Evolutionary conservation across 1,140 invertebrate species (phyloP), one percentile per base, ranked within the genome.

Genomic region (Stratiolaelaps scimitus): DNA sequence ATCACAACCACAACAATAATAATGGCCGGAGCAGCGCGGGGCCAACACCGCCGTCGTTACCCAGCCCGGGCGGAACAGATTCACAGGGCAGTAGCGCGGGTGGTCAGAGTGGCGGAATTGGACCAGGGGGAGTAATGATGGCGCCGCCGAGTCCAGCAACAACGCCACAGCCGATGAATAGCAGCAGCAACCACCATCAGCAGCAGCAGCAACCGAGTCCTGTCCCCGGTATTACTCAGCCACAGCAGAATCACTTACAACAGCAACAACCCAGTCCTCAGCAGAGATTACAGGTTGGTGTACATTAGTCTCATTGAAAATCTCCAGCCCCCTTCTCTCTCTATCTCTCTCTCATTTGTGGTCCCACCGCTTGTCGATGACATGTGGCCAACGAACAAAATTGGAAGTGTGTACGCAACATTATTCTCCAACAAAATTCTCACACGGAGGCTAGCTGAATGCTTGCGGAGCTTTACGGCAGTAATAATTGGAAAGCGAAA

Each of bases 11-110:
- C 34, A 40, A 40, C 53, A 26, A 60, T 17, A 60, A 60, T 23
- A 60, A 60, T 34, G 53, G 53, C 26, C 53, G 53, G 26, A 60
- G 53, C 53, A 60, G 53, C 34, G 53, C 53, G 17, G 53, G 53
- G 26, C 53, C 53, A 60, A 60, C 53, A 34, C 53, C 53, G 26
- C 53, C 53, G 13, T 60, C 53, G 34, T 26, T 34, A 29, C 53
- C 26, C 15, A 26, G 34, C 10, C 26, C 26, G 17, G 26, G 26
- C 10, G 34, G 53, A 15, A 60, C 53, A 60, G 53, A 60, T 34
- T 60, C 53, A 17, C 53, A 60, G 20, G 53, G 34, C 23, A 60
- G 53, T 10, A 40, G 34, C 10, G 34, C 10, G 10, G 34, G 34
- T 40, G 34, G 34, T 40, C 34, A 40, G 34, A 40, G 34, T 40